Base-by-base conservation (phyloP, 1,140 invertebrate genomes). In the Ostrea edulis region DNA sequence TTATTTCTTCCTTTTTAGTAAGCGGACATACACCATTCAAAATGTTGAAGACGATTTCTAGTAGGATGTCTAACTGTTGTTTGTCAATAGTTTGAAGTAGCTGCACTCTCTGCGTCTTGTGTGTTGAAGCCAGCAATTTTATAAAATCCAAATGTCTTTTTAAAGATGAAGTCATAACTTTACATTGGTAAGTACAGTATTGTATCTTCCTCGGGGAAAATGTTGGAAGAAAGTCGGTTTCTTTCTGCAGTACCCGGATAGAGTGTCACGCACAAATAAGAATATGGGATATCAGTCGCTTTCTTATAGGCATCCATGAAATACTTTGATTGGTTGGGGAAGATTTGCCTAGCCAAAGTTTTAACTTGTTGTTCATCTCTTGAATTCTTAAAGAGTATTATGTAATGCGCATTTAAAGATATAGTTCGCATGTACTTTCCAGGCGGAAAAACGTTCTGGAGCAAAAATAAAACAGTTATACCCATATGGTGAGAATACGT, bases 371-470 rank as follows among this genome's bases (percentile, higher is more conserved):
- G 51, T 58, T 53, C 29, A 87, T 87, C 87, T 54, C 87, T 83
- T 20, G 65, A 25, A 55, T 84, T 84, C 20, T 71, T 65, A 17
- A 87, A 84, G 35, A 82, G 84, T 54, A 87, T 71, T 29, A 87
- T 71, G 52, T 87, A 87, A 25, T 82, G 58, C 2, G 51, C 51
- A 68, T 87, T 84, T 62, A 87, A 58, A 12, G 82, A 84, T 53
- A 87, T 53, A 11, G 86, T 84, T 71, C 82, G 29, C 62, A 71
- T 71, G 51, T 52, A 84, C 68, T 87, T 84, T 14, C 88, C 88
- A 8, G 53, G 71, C 9, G 68, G 87, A 89, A 84, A 86, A 55
- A 89, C 11, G 52, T 89, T 86, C n/a, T 89, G 88, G 25, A 86
- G 62, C 51, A 89, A 53, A 84, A 86, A 84, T 51, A 86, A 77